Evolutionary conservation across 2,888 invertebrate species (phyloP), one percentile per base, ranked within the genome.

Genomic region (Acronicta aceris): DNA sequence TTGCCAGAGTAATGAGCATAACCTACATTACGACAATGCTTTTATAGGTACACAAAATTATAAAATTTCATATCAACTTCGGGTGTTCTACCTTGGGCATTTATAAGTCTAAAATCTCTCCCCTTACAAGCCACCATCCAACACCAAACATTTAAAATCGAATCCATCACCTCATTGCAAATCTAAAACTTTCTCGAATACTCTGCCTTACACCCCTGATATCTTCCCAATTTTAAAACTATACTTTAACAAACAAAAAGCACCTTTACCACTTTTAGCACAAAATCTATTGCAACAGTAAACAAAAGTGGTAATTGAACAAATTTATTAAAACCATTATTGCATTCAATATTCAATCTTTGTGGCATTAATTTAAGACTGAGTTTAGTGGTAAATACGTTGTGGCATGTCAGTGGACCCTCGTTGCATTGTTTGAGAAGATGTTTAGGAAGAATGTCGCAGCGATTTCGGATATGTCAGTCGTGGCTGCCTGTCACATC

Each of bases 381-480:
- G 2, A 10, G 0, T 21, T 4, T 9, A n/a, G 4, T 50, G 9
- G 49, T 45, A 55, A 60, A 56, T 42, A 51, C 50, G 40, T 38
- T 55, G 8, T 62, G 71, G 73, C 64, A 68, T 38, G 70, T 78
- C 72, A 80, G 70, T 75, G 73, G 82, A 83, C 86, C 89, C 89
- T 81, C 81, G 74, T 80, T 85, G 87, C 88, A 89, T 88, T 87
- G 89, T 88, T 88, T 85, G 86, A 72, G 81, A 84, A 89, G 89
- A 88, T 87, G 89, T 89, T 89, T 86, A 85, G 83, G 86, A 88
- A 88, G 88, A 90, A 92, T 90, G 93, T 93, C 92, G 87, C 89
- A 82, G 87, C 88, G 93, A 93, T 93, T 93, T 92, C 84, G 91
- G 91, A 89, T 88, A 88, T 89, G 93, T 90, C 91, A 91, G 89